phyloP scores from a whole-genome alignment of 2,888 invertebrate species.

The Ectropis crepuscularia region DNA sequence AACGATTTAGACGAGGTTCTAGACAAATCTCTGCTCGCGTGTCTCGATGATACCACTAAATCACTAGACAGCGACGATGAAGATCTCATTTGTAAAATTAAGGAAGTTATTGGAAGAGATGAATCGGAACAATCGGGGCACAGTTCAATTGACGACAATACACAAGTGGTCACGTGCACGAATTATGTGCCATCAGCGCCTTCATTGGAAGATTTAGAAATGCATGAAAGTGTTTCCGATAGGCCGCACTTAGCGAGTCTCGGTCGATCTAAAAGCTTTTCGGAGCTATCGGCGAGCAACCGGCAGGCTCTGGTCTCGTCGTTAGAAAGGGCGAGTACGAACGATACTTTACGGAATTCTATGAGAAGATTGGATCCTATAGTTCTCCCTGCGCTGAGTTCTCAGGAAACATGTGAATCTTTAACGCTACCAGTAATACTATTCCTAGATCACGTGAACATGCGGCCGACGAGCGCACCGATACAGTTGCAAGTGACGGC shows the following conservation, averaged over 20 bases:
- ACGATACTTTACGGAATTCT: conserved; percentile 72
- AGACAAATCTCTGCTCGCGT: conserved; percentile 80
- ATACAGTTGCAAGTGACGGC: conserved; percentile 79
- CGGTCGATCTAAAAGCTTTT: conserved; percentile 75
- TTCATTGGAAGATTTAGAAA: conserved; percentile 53
- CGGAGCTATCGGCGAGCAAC: conserved; percentile 64
- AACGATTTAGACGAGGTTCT: conserved; percentile 85
- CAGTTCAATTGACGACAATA: conserved; percentile 71
- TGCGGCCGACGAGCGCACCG: conserved; percentile 78
- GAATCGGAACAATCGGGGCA: conserved; percentile 59
- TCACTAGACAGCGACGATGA: conserved; percentile 75
- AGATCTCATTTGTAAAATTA: conserved; percentile 78
- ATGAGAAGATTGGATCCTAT: conserved; percentile 79
- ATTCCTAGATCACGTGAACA: conserved; percentile 76
- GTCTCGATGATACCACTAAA: conserved; percentile 71
- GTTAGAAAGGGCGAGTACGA: conserved; percentile 66
- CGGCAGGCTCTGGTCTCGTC: conserved; percentile 58
- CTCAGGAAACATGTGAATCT: conserved; percentile 66
- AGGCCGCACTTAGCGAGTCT: conserved; percentile 54
- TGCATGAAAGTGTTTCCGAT: conserved; percentile 53
- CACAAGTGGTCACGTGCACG: conserved; percentile 66
- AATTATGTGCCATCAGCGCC: conserved; percentile 53
- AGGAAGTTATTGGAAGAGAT: conserved; percentile 65
- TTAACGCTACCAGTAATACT: conserved; percentile 78
- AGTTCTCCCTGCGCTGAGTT: conserved; percentile 69